phyloP scores from a whole-genome alignment of 1,140 invertebrate species.

The Zaprionus ghesquierei region DNA sequence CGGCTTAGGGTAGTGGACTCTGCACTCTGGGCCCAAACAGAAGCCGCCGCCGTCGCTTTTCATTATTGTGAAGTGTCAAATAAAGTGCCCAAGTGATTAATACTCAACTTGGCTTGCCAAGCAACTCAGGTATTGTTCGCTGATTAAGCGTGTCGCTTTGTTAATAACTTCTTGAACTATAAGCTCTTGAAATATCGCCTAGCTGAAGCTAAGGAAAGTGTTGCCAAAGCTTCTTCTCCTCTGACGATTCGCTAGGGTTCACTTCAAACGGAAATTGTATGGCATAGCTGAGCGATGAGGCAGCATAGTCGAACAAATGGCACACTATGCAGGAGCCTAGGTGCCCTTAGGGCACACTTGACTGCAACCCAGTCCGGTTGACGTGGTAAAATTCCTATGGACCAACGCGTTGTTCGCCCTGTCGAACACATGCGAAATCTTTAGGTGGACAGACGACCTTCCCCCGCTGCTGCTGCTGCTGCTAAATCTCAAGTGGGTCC shows the following conservation, averaged over 20 bases:
- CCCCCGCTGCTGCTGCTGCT: no score
- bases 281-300: conserved; percentile 27
- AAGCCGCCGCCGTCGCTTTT: conserved; percentile 59
- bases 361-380: not conserved
- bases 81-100: conserved; percentile 79
- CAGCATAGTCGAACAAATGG: not conserved
- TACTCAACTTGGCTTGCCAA: conserved; percentile 40
- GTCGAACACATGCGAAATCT: conserved; percentile 55
- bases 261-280: conserved; percentile 34
- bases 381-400: not conserved
- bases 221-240: conserved; percentile 17
- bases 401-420: conserved; percentile 56
- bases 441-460: conserved; percentile 3
- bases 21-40: conserved; percentile 6
- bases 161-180: conserved; percentile 73
- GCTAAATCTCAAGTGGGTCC: conserved; percentile 45
- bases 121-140: conserved; percentile 47
- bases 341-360: not conserved
- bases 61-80: conserved; percentile 80
- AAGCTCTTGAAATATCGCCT: conserved; percentile 17
- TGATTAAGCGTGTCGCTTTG: conserved; percentile 75
- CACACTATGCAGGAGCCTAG: not conserved
- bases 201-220: not conserved
- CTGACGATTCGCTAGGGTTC: conserved; percentile 27
- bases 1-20: conserved; percentile 28